Conservation (phyloP, 2,113 vertebrate genomes). For the Formicarius rufipectus region DNA sequence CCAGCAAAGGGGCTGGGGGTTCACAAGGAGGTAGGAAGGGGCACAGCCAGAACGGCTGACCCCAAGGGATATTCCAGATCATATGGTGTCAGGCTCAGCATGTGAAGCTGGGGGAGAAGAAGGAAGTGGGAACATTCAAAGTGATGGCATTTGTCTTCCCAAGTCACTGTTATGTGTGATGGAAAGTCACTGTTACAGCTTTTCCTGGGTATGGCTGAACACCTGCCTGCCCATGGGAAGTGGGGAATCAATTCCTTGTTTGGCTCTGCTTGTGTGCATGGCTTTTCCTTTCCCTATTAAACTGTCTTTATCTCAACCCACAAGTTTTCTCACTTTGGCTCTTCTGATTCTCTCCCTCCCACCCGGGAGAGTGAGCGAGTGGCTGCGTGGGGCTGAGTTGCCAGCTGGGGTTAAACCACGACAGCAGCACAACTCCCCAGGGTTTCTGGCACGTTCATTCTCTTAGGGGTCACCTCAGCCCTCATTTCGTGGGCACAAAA, state of each 20-base stretch:
- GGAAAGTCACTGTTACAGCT: neutral
- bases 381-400: neutral
- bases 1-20: fast-evolving
- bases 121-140: neutral
- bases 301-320: neutral
- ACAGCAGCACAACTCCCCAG: neutral
- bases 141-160: neutral
- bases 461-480: neutral
- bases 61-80: neutral
- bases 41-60: neutral
- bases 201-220: neutral
- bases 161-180: neutral
- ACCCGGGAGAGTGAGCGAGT: neutral
- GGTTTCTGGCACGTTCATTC: constrained; percentile 14
- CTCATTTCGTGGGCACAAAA: neutral
- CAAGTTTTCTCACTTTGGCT: neutral
- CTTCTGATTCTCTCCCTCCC: neutral
- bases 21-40: neutral
- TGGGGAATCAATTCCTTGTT: neutral
- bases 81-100: neutral
- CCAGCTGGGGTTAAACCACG: neutral
- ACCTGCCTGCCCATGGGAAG: neutral
- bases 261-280: neutral
- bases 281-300: neutral
- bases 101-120: neutral